These are phyloP conservation scores for Steinernema scapterisci DNA, from an alignment of 2,888 invertebrate species.

Conservation along the genomic window DNA sequence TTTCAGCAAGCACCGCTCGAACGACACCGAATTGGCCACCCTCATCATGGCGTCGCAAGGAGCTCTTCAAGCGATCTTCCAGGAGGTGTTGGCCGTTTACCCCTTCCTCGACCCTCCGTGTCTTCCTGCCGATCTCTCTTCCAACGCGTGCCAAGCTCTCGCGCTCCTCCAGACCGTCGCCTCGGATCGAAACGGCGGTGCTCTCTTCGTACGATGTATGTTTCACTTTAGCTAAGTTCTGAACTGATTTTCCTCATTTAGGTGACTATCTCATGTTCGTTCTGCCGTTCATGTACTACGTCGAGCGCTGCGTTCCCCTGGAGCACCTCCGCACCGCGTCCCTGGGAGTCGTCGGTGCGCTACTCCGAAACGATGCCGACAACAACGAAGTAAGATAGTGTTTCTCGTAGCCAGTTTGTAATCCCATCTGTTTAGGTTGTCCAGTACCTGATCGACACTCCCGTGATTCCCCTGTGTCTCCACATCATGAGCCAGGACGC, in stretches of 20 bases:
- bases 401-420: neutral
- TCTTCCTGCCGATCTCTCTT: neutral
- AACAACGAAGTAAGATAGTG: neutral
- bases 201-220: neutral
- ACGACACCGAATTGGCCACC: neutral
- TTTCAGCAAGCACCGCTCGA: neutral
- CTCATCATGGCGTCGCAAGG: neutral
- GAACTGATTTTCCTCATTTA: neutral
- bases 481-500: neutral
- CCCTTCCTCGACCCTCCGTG: neutral
- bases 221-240: neutral
- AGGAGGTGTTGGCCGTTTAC: neutral
- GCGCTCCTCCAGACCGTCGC: neutral
- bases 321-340: neutral
- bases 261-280: neutral
- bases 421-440: neutral
- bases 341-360: neutral
- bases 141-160: neutral
- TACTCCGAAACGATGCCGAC: neutral
- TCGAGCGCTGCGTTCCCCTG: neutral
- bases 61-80: neutral
- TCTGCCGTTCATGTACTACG: neutral
- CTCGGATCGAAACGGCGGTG: neutral
- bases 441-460: neutral
- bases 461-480: constrained; percentile 5